Percentiles rank a stretch among this genome's conserved stretches.
Evolutionary conservation across 2,888 invertebrate species (phyloP).

Genomic region (Silvanus unidentatus): DNA sequence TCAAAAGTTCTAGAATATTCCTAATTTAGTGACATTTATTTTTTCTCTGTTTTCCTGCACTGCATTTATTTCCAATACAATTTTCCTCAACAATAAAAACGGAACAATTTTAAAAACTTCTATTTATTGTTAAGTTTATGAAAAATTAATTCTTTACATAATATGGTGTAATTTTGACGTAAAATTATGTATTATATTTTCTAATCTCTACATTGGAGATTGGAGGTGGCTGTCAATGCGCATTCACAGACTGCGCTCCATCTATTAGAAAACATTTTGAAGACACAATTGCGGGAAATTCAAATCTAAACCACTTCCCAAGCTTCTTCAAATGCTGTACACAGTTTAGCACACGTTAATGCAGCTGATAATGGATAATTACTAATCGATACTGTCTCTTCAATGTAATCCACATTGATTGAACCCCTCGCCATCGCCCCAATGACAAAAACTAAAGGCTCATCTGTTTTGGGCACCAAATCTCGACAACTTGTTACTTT

Average conservation of each 20-base stretch:
- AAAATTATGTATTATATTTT: background rate
- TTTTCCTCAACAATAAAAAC: no score
- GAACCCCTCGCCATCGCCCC: conserved; percentile 98
- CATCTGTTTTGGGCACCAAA: conserved; percentile 70
- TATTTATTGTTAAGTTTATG: no score
- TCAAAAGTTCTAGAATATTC: no score
- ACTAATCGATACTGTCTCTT: conserved; percentile 87
- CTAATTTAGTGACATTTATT: no score
- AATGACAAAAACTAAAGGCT: conserved; percentile 82
- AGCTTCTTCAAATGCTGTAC: conserved; percentile 89
- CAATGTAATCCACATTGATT: conserved; percentile 81
- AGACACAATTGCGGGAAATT: background rate
- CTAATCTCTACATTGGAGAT: no score
- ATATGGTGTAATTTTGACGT: conserved; percentile 13
- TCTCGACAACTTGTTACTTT: conserved; percentile 64
- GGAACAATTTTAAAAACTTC: background rate
- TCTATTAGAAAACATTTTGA: no score
- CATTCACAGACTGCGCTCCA: no score
- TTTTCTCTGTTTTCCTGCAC: background rate
- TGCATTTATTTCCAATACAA: background rate
- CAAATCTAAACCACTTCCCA: conserved; percentile 66
- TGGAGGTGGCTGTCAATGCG: no score
- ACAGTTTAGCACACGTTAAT: conserved; percentile 90
- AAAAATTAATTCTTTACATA: conserved; percentile 9
- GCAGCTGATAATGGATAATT: conserved; percentile 96